Evolutionary conservation across 92 coral and sea anemone species (phyloP).

Genomic region (Bergia sp.): DNA sequence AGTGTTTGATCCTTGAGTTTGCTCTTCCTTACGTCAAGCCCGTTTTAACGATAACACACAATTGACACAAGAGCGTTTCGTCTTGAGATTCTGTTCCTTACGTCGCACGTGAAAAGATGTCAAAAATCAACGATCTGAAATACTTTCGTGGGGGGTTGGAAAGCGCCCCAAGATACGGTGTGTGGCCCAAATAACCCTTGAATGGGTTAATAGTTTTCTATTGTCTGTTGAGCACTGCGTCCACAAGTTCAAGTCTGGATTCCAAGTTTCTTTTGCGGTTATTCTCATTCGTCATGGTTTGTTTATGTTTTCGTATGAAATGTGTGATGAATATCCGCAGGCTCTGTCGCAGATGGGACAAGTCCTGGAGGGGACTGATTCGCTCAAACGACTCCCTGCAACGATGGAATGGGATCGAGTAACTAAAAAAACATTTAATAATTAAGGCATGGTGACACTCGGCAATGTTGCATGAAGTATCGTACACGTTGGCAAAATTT

Average conservation of each 20-base stretch:
- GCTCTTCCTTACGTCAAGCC: too few relatives aligned
- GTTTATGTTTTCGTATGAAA: slow-evolving; percentile 35
- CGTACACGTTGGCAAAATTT: too few relatives aligned
- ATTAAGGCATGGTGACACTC: not conserved
- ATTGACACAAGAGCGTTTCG: too few relatives aligned
- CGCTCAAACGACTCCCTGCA: slow-evolving; percentile 44
- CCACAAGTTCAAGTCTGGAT: slow-evolving; percentile 34
- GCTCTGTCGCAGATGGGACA: slow-evolving; percentile 43
- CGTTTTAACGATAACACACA: too few relatives aligned
- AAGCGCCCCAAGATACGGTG: too few relatives aligned
- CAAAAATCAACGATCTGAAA: too few relatives aligned
- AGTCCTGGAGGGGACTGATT: slow-evolving; percentile 27
- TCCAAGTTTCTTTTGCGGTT: slow-evolving; percentile 19
- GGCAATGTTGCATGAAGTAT: too few relatives aligned
- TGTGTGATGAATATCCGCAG: slow-evolving; percentile 40
- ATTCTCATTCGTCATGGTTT: slow-evolving; percentile 22
- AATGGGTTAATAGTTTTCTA: not conserved
- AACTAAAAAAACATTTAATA: not conserved
- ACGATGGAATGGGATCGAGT: not conserved
- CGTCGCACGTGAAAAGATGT: too few relatives aligned
- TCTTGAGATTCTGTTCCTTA: too few relatives aligned
- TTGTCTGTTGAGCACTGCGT: slow-evolving; percentile 21
- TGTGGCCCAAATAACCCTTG: too few relatives aligned
- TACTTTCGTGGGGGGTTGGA: too few relatives aligned
- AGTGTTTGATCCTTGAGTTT: too few relatives aligned